These are phyloP conservation scores for Homarus americanus DNA, from an alignment of 1,140 invertebrate species.

Conservation along the genomic window DNA sequence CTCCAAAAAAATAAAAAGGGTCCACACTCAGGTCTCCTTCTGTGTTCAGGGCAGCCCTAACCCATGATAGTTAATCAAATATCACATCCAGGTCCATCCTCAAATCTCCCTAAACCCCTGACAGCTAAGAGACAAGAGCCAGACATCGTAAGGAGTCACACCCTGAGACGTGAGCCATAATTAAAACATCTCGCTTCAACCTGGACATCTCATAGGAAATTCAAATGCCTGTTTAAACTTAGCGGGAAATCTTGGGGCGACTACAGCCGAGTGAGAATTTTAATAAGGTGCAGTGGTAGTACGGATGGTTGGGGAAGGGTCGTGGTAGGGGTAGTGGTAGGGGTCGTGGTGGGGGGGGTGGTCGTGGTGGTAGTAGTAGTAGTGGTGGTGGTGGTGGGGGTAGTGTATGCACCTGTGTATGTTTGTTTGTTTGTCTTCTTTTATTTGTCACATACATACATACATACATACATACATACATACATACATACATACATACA, in stretches of 20 bases:
- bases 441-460: too few relatives aligned
- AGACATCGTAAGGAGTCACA: not conserved
- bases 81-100: too few relatives aligned
- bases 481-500: too few relatives aligned
- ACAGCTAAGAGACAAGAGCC: not conserved
- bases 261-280: too few relatives aligned
- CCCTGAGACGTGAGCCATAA: not conserved
- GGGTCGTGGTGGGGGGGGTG: not conserved
- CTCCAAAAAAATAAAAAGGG: not conserved
- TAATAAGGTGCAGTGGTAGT: not conserved
- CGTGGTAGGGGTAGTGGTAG: not conserved
- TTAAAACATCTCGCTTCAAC: conserved; percentile 10
- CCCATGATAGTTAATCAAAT: not conserved
- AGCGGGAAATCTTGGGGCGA: conserved; percentile 8
- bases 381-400: not conserved
- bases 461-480: too few relatives aligned
- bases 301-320: not conserved
- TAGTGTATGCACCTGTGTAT: too few relatives aligned
- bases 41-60: too few relatives aligned
- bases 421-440: too few relatives aligned
- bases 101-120: too few relatives aligned
- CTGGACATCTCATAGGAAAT: conserved; percentile 11
- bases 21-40: too few relatives aligned
- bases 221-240: conserved; percentile 26
- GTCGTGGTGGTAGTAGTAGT: not conserved